phyloP scores from a whole-genome alignment of 2,113 vertebrate genomes.

The Malaclemys terrapin region DNA sequence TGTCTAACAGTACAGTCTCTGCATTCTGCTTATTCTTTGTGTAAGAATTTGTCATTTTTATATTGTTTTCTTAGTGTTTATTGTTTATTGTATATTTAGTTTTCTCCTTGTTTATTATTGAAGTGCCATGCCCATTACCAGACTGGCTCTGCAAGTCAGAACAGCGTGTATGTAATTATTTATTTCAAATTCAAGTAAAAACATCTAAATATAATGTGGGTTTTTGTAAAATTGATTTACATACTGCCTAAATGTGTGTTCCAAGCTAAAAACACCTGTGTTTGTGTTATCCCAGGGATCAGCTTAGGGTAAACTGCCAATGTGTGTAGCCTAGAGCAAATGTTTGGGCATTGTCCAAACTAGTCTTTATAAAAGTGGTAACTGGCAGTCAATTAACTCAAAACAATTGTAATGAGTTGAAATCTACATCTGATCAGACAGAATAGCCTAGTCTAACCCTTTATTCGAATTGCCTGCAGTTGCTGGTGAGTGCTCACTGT shows the following conservation, averaged over 20 bases:
- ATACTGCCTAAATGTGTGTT: constrained; percentile 4
- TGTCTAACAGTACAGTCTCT: not conserved
- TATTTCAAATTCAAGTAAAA: not conserved
- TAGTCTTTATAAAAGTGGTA: constrained; percentile 13
- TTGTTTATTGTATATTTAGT: not conserved
- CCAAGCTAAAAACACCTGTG: constrained; percentile 1
- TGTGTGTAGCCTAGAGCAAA: not conserved
- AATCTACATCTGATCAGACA: not conserved
- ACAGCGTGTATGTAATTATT: not conserved
- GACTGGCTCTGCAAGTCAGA: not conserved
- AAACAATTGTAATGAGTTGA: not conserved
- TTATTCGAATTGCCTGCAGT: not conserved
- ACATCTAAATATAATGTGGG: not conserved
- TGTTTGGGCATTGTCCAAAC: constrained; percentile 4
- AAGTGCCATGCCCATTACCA: not conserved
- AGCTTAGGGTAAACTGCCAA: not conserved
- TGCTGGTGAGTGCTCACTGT: not conserved
- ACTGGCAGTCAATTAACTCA: not conserved
- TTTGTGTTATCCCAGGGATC: not conserved
- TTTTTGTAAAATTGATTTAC: not conserved
- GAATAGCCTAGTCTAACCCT: not conserved
- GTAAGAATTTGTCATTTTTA: not conserved
- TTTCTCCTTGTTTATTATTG: not conserved
- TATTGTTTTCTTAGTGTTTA: not conserved
- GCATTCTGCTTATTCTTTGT: not conserved